A percentile compares a stretch with the other conserved stretches of the same genome.
These are phyloP conservation scores for Hoplostethus atlanticus DNA, from an alignment of 2,797 vertebrate genomes.

Conservation along the genomic window DNA sequence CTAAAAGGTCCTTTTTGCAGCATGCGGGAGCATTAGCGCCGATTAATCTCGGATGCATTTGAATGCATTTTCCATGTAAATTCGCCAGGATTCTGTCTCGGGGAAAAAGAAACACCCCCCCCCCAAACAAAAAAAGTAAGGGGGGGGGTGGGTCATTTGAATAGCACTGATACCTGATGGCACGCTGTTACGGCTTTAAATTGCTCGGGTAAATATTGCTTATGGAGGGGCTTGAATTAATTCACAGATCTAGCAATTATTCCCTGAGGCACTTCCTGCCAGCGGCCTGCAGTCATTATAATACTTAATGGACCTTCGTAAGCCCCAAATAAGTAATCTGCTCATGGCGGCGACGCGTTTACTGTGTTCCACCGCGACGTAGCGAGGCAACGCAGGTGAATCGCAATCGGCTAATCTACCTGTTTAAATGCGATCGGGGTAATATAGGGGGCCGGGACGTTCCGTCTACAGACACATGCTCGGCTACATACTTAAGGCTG, in stretches of 20 bases:
- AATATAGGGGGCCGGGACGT: neutral
- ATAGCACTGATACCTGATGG: conserved; percentile 67
- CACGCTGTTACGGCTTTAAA: conserved; percentile 62
- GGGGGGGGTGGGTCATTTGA: conserved; percentile 57
- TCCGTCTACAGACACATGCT: no score
- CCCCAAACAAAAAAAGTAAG: neutral
- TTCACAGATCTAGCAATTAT: conserved; percentile 66
- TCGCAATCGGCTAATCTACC: conserved; percentile 12
- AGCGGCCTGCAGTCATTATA: conserved; percentile 47
- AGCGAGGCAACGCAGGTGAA: conserved; percentile 17
- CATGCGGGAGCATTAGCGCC: conserved; percentile 46
- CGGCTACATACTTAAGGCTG: no score
- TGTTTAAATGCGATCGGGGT: conserved; percentile 24
- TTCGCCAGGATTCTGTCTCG: conserved; percentile 24
- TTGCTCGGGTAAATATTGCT: conserved; percentile 66
- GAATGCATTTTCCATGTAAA: conserved; percentile 67
- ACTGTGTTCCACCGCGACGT: conserved; percentile 9
- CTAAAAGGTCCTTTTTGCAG: conserved; percentile 71
- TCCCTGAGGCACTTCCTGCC: conserved; percentile 50
- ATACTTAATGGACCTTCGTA: conserved; percentile 62
- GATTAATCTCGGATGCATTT: conserved; percentile 70
- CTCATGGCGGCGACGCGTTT: conserved; percentile 33
- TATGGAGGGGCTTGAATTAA: conserved; percentile 58
- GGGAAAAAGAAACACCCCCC: conserved; percentile 8
- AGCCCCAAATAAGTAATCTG: conserved; percentile 58